Conservation (phyloP, 1,140 invertebrate genomes). For the Solen grandis region DNA sequence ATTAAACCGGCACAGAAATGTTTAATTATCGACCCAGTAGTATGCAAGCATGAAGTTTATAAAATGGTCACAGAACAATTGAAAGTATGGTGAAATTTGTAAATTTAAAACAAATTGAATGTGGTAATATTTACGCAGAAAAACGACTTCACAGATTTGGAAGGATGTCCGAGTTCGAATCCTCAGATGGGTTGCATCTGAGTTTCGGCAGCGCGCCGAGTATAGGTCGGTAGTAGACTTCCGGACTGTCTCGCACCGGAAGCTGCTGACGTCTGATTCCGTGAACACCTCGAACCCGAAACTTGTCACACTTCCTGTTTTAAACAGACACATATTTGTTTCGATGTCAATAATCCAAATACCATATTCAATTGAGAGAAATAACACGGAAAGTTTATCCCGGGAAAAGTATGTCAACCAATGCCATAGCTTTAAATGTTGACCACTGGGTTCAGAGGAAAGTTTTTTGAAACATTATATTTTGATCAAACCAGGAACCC, state of each 20-base stretch:
- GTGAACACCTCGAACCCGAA: slow-evolving; percentile 3
- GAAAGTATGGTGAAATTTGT: too few species aligned
- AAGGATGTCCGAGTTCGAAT: not conserved
- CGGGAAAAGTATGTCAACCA: not conserved
- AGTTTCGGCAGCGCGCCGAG: not conserved
- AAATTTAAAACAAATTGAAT: too few species aligned
- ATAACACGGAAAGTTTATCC: not conserved
- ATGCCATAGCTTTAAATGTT: not conserved
- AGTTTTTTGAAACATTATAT: too few species aligned
- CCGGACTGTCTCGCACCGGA: not conserved
- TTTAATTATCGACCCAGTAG: too few species aligned
- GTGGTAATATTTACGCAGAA: too few species aligned
- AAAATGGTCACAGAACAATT: too few species aligned
- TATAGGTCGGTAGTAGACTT: not conserved
- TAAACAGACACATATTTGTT: not conserved
- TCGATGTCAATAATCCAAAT: too few species aligned
- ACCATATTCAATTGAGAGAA: too few species aligned
- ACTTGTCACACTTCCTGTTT: not conserved
- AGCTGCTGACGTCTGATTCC: not conserved
- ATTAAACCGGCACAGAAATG: too few species aligned
- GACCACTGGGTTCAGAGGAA: too few species aligned
- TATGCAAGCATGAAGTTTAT: too few species aligned
- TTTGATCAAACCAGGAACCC: too few species aligned
- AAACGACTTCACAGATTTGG: slow-evolving; percentile 42
- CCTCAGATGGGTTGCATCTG: not conserved